These are phyloP conservation scores for Lithophane semibrunnea DNA, from an alignment of 2,888 invertebrate species.

Conservation along the genomic window DNA sequence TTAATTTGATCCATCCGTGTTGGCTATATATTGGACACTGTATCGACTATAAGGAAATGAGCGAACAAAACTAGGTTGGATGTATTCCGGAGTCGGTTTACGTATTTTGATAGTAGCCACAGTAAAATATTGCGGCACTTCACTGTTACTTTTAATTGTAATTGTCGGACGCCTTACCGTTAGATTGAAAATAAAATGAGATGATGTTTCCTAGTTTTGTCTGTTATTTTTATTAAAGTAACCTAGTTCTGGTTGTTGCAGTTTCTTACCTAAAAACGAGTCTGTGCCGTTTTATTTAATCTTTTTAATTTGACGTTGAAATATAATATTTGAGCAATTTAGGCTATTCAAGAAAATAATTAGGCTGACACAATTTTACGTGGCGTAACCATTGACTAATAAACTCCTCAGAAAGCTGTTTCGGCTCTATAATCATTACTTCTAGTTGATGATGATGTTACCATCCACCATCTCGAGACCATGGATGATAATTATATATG, in stretches of 20 bases:
- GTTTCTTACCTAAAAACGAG: constrained; percentile 27
- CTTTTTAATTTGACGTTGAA: constrained; percentile 23
- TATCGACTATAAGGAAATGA: constrained; percentile 63
- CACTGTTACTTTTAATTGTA: constrained; percentile 34
- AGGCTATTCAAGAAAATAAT: constrained; percentile 10
- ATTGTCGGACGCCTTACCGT: constrained; percentile 12
- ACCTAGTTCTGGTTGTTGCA: constrained; percentile 38
- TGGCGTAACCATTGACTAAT: constrained; percentile 6
- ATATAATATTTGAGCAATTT: constrained; percentile 2
- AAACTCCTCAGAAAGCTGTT: not conserved
- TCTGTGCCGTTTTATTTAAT: constrained; percentile 32
- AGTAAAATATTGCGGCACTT: constrained; percentile 34
- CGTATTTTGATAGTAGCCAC: constrained; percentile 39
- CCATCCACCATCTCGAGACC: not conserved
- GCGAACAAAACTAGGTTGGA: constrained; percentile 58
- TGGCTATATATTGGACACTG: constrained; percentile 61
- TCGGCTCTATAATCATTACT: not conserved
- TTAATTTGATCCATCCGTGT: constrained; percentile 72
- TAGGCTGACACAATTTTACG: not conserved
- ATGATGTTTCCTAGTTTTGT: constrained; percentile 30
- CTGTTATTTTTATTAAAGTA: constrained; percentile 34
- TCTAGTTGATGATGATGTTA: not conserved
- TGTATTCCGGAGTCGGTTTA: constrained; percentile 60
- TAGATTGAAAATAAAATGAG: constrained; percentile 21
- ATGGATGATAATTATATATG: not conserved